Evolutionary conservation across 2,888 invertebrate species (phyloP), one percentile per base, ranked within the genome.

Genomic region (Drosophila borealis): DNA sequence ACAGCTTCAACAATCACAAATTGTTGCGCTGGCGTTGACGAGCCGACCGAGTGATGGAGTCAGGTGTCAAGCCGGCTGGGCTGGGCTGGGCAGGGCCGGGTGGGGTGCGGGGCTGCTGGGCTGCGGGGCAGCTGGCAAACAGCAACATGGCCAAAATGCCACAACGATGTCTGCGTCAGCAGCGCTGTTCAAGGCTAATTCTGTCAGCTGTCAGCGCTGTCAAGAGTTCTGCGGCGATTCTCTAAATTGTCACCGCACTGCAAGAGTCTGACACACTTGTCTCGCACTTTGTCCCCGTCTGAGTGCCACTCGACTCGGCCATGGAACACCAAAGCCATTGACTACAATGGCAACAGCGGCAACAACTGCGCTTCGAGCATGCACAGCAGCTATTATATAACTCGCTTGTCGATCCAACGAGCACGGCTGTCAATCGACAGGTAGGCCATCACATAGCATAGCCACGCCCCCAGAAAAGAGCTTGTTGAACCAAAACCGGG

Each of bases 131-230:
- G 8, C 39, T 1, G 41, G 10, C 34, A 50, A 45, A 33, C 29
- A 51, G 19, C 49, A 56, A 79, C 68, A 63, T 67, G 84, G 73
- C 81, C 81, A 73, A 82, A 78, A 88, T 80, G 49, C 74, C 57
- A 57, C 60, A 74, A 50, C 29, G 57, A 39, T 53, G 13, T 45
- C 68, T 48, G 36, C 45, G 29, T 34, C 61, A 37, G 74, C 78
- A 34, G 39, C 61, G 37, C 19, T 61, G 74, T 81, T 91, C 91
- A 91, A 91, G 91, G 91, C 89, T 86, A 88, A 86, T 74, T 76
- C 85, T 90, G 90, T 89, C 86, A 84, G 84, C 79, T 91, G 89
- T 89, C 91, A 89, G 79, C 85, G 80, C 76, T 84, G 89, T 84
- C 89, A 82, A 78, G 80, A 53, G 75, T 42, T 74, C 55, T 74